These are phyloP conservation scores for Aptenodytes patagonicus DNA, from an alignment of 2,113 vertebrate species.

Conservation along the genomic window DNA sequence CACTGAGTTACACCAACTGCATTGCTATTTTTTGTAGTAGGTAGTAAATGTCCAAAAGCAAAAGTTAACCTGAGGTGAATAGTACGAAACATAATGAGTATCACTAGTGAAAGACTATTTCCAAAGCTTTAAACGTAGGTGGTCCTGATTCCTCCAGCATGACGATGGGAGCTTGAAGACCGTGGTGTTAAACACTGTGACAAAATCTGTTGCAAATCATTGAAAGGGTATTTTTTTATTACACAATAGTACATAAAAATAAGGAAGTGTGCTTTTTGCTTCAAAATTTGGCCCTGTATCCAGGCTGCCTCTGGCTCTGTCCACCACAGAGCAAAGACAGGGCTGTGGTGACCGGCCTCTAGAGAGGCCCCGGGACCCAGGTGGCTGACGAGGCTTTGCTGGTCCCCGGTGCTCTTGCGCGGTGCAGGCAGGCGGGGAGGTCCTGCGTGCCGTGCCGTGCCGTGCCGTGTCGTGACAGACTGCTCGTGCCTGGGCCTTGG, in stretches of 20 bases:
- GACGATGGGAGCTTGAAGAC: not conserved
- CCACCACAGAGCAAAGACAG: not conserved
- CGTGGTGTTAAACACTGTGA: not conserved
- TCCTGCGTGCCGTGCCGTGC: too few species aligned
- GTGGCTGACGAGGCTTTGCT: not conserved
- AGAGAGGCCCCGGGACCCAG: not conserved
- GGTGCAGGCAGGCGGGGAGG: too few species aligned
- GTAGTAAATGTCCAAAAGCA: not conserved
- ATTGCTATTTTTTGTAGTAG: not conserved
- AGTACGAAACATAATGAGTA: not conserved
- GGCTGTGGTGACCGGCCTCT: too few species aligned
- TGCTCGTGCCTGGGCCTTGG: not conserved
- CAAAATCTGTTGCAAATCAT: not conserved
- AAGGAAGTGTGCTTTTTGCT: not conserved
- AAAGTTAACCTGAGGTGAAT: not conserved
- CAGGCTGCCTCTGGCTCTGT: not conserved
- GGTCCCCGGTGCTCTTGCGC: fast-evolving
- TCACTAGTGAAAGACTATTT: not conserved
- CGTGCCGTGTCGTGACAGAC: too few species aligned
- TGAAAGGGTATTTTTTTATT: not conserved
- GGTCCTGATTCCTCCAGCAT: not conserved
- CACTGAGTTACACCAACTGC: not conserved
- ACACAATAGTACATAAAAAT: not conserved
- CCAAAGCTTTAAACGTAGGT: not conserved
- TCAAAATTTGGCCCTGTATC: not conserved